These are phyloP conservation scores for Acromyrmex echinatior DNA, from an alignment of 1,140 invertebrate species.

Conservation along the genomic window DNA sequence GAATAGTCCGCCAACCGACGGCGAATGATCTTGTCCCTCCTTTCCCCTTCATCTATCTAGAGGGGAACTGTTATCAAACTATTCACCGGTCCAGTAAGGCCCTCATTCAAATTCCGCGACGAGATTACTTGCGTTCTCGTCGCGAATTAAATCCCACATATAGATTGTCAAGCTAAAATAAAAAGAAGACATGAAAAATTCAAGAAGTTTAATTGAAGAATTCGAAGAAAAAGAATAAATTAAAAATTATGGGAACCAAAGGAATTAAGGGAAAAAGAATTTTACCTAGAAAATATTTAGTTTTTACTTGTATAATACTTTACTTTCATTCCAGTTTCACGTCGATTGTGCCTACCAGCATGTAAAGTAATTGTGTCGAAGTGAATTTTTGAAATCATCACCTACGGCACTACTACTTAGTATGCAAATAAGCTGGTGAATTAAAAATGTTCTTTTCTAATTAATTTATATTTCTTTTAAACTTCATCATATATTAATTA, in stretches of 20 bases:
- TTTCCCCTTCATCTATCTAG: slow-evolving; percentile 52
- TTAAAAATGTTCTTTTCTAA: not conserved
- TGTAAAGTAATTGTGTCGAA: slow-evolving; percentile 83
- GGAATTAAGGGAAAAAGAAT: not conserved
- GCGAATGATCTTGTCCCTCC: slow-evolving; percentile 71
- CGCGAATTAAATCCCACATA: slow-evolving; percentile 1
- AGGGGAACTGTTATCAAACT: slow-evolving; percentile 78
- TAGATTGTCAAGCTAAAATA: slow-evolving; percentile 16
- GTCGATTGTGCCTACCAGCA: slow-evolving; percentile 19
- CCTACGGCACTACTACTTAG: slow-evolving; percentile 86
- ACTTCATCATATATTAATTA: not conserved
- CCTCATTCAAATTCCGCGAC: slow-evolving; percentile 65
- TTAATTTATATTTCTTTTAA: not conserved
- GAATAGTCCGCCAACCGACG: slow-evolving; percentile 79
- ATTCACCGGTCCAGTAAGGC: slow-evolving; percentile 75
- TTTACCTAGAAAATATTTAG: not conserved
- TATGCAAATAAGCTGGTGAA: slow-evolving; percentile 64
- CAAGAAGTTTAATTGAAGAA: not conserved
- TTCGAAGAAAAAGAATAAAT: not conserved
- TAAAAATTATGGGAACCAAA: not conserved
- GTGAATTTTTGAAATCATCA: slow-evolving; percentile 82
- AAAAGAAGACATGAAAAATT: not conserved
- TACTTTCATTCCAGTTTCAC: not conserved
- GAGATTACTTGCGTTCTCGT: slow-evolving; percentile 38
- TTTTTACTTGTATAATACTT: not conserved